Conservation (phyloP, 2,888 invertebrate species). For the Oscheius myriophilus region DNA sequence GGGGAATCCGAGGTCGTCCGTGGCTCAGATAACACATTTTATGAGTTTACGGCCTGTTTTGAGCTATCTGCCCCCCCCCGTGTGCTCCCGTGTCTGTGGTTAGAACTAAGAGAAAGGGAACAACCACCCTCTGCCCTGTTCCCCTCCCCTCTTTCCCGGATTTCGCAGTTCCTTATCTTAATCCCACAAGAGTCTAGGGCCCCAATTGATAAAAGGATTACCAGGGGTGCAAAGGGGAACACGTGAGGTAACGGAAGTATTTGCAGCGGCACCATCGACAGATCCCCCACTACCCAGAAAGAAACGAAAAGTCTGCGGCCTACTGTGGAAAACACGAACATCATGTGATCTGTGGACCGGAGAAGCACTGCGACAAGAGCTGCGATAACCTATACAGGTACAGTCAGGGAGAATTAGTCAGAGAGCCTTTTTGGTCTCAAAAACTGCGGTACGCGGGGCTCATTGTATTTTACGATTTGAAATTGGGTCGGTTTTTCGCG, state of each 20-base stretch:
- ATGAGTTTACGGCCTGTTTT: constrained; percentile 24
- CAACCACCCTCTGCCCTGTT: not conserved
- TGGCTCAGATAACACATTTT: constrained; percentile 14
- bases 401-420: not conserved
- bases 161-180: constrained; percentile 7
- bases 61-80: not conserved
- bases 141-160: not conserved
- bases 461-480: not conserved
- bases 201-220: not conserved
- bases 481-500: not conserved
- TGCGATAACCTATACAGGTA: constrained; percentile 63
- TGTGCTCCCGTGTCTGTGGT: not conserved
- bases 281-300: constrained; percentile 26
- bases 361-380: constrained; percentile 55
- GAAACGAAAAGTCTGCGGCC: constrained; percentile 42
- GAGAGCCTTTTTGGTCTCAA: too few species aligned
- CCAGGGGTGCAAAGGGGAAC: not conserved
- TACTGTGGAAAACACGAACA: constrained; percentile 52
- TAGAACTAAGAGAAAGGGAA: not conserved
- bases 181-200: not conserved
- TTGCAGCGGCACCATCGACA: constrained; percentile 30
- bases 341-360: constrained; percentile 60
- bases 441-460: not conserved
- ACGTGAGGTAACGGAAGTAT: constrained; percentile 1
- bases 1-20: too few species aligned